Evolutionary conservation across 2,888 invertebrate species (phyloP), one percentile per base, ranked within the genome.

Genomic region (Heliconius cydno): DNA sequence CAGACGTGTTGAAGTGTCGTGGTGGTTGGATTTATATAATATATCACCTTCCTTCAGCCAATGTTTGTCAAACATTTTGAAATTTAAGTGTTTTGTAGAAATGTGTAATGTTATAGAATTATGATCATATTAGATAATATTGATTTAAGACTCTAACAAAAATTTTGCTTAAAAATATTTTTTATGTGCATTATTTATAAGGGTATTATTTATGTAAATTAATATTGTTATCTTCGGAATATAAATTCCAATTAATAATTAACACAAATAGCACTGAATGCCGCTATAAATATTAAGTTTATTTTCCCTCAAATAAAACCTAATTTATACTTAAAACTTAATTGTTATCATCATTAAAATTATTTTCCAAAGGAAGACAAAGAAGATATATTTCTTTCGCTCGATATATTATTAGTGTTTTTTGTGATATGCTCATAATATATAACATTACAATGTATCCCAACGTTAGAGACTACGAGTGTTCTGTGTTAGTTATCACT

Each of bases 391-490:
- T 57, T 5, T 22, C 22, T 57, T 57, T 57, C 22, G 57, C 7
- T 57, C 7, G 9, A 57, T 57, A n/a, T n/a, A n/a, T n/a, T n/a
- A 34, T 34, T 34, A 34, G 1, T 12, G n/a, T n/a, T 52, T 60
- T 60, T n/a, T n/a, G 34, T 13, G 46, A 60, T 12, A n/a, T 60
- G n/a, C 3, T 60, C 60, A 67, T 22, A 34, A 67, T 67, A 6
- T 67, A 67, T 60, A n/a, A n/a, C 30, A 22, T 30, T 34, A 22
- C 34, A 19, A 67, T 67, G 6, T 34, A 67, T 22, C 34, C 30
- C 34, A 34, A 67, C 34, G 68, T 68, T n/a, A 68, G 38, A n/a
- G 38, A 38, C 67, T 38, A 38, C n/a, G n/a, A 65, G 25, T 73
- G 73, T 38, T 15, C n/a, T 1, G 38, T 73, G 28, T 25, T 25